A percentile compares a stretch with the other conserved stretches of the same genome.
These are phyloP conservation scores for Caenorhabditis sp. DNA, from an alignment of 2,888 invertebrate species.

Conservation along the genomic window DNA sequence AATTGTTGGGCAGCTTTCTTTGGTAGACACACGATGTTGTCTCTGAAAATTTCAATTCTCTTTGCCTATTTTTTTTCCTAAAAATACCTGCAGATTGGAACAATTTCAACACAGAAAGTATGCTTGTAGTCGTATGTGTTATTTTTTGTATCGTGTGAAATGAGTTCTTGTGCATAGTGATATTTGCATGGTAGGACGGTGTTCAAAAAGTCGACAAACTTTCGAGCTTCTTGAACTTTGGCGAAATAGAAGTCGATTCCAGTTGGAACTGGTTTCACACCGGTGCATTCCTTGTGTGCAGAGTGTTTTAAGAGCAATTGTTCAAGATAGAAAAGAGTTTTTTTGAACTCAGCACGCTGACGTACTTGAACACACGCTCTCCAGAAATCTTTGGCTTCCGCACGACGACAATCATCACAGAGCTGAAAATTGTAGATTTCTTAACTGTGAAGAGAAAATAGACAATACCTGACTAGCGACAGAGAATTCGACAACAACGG, in stretches of 20 bases:
- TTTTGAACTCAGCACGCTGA: conserved; percentile 85
- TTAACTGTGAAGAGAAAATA: not conserved
- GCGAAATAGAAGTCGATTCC: conserved; percentile 92
- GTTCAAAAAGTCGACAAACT: conserved; percentile 91
- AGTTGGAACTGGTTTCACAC: conserved; percentile 65
- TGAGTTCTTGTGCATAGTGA: conserved; percentile 79
- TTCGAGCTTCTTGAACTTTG: conserved; percentile 81
- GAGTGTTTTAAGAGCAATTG: conserved; percentile 94
- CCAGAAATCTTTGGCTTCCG: conserved; percentile 98
- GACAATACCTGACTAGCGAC: conserved; percentile 78
- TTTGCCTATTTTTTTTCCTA: not conserved
- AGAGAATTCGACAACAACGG: conserved; percentile 91
- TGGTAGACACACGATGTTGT: conserved; percentile 65
- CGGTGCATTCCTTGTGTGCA: conserved; percentile 57
- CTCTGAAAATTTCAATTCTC: conserved; percentile 30
- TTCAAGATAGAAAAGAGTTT: conserved; percentile 95
- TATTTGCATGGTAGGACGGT: conserved; percentile 84
- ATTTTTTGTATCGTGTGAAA: conserved; percentile 90
- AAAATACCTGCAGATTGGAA: conserved; percentile 85
- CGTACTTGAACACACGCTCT: conserved; percentile 79
- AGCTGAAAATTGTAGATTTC: conserved; percentile 75
- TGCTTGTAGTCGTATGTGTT: conserved; percentile 96
- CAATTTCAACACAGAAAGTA: conserved; percentile 88
- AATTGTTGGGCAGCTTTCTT: conserved; percentile 62
- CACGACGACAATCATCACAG: conserved; percentile 95